Percentiles rank a stretch among this genome's conserved stretches.
Evolutionary conservation across 2,113 vertebrate species (phyloP).

Genomic region (Chaetorhynchus papuensis): DNA sequence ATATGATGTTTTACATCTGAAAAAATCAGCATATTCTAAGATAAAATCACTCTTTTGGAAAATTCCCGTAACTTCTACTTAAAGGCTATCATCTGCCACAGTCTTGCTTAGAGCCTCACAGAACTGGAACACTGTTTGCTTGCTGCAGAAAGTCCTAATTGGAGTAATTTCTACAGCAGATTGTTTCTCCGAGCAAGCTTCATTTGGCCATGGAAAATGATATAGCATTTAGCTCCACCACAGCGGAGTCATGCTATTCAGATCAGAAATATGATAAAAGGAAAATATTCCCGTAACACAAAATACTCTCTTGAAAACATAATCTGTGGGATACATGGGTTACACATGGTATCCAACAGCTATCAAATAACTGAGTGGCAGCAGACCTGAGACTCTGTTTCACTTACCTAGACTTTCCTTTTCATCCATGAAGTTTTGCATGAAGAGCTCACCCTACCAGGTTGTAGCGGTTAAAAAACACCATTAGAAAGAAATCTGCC

Average conservation of each 20-base stretch:
- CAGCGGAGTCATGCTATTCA: background rate
- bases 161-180: background rate
- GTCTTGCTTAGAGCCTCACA: background rate
- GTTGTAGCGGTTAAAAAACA: conserved; percentile 58
- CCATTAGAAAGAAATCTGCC: conserved; percentile 45
- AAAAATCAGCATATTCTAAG: background rate
- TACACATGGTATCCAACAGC: background rate
- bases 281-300: background rate
- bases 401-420: background rate
- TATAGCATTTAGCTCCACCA: background rate
- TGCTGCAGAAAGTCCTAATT: background rate
- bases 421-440: conserved; percentile 8
- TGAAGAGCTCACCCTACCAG: conserved; percentile 29
- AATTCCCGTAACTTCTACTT: background rate
- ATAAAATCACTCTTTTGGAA: background rate
- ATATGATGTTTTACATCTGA: background rate
- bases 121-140: background rate
- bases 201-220: background rate
- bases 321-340: background rate
- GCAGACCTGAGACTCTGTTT: background rate
- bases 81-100: background rate
- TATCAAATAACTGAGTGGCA: background rate
- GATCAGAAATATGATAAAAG: conserved; percentile 2
- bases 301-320: background rate
- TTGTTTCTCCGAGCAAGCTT: background rate